Evolutionary conservation across 2,797 vertebrate species (phyloP), one percentile per base, ranked within the genome.

Genomic region (Poecilia wingei): DNA sequence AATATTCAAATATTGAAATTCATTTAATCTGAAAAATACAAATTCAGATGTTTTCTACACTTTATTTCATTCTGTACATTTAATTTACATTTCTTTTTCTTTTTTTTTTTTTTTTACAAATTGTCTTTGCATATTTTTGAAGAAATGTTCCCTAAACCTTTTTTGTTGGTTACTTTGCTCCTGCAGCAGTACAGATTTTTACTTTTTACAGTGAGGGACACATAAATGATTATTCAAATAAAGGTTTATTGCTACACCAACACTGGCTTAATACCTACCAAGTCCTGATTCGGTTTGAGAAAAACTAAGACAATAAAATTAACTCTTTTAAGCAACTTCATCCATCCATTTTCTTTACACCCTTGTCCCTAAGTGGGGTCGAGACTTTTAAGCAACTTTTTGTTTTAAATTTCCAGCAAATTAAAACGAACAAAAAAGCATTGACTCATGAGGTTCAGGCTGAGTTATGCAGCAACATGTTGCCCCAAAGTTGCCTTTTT

Each of bases 401-500:
- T 36, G 7, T 33, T 36, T 3, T 33, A 13, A 64, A 18, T 36
- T 64, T 64, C 14, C 14, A 33, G 7, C 59, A 33, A 36, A 64
- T 25, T 49, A 49, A 49, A 64, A 16, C 10, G 36, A 18, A 39
- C 7, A 39, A 39, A 0, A 39, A 66, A 66, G 22, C 14, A 22
- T 6, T 41, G 64, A 68, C 18, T 68, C 36, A 41, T 68, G 9
- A 41, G 6, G 7, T 68, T 68, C 2, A 13, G 64, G 64, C 36
- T 41, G 64, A 20, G 5, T 36, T 64, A 16, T 66, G 33, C 18
- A 39, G 74, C 66, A 31, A 68, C 76, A 6, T 46, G 79, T 61
- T 22, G 4, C 68, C 75, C 81, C 76, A 16, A 0, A 70, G 79
- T 84, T 86, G 76, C 81, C 77, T 76, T 82, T 82, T 75, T 87